Base-by-base conservation (phyloP, 2,797 vertebrate species). In the Danionella dracula region DNA sequence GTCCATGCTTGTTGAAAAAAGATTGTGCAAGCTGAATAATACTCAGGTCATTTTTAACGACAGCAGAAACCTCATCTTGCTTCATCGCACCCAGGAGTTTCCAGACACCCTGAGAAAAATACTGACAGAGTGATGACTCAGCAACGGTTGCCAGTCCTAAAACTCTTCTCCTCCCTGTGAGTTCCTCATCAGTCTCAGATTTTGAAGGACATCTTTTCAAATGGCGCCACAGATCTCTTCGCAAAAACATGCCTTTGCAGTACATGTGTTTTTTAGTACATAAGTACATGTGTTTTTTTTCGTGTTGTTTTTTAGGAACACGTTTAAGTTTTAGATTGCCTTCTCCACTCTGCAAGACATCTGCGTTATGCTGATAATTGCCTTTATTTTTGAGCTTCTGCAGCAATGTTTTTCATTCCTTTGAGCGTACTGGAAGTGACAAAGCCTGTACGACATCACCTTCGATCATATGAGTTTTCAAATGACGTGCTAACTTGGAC, bases 31-130 rank as follows among this genome's bases (percentile, higher is more conserved):
- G 70, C 44, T 75, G 63, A 64, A 74, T 41, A 44, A 76, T 45
- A 7, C 45, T 71, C 0, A 76, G 2, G 50, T 79, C 51, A 65
- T 79, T 79, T 55, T 16, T 11, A 15, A 76, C 42, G 54, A 6
- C 46, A 19, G 61, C 65, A 5, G 71, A 58, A 41, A 82, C 29
- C 3, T 78, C 73, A 70, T 79, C 76, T 4, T 76, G 73, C 35
- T 76, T 78, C 78, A 79, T 76, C 6, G 35, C 50, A 37, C 31
- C 13, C 11, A 60, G 54, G 6, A 70, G 9, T 44, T 58, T 74
- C 66, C 66, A 70, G 35, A 66, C 66, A 17, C 54, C 59, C 32
- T 41, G 40, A 34, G 54, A 71, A n/a, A 72, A 42, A 4, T 54
- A 49, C 12, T 59, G 65, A 11, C 17, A 49, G 13, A 62, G 27